Percentiles rank a stretch among this genome's conserved stretches.
Evolutionary conservation across 2,797 vertebrate species (phyloP).

Genomic region (Chelidonichthys spinosus): DNA sequence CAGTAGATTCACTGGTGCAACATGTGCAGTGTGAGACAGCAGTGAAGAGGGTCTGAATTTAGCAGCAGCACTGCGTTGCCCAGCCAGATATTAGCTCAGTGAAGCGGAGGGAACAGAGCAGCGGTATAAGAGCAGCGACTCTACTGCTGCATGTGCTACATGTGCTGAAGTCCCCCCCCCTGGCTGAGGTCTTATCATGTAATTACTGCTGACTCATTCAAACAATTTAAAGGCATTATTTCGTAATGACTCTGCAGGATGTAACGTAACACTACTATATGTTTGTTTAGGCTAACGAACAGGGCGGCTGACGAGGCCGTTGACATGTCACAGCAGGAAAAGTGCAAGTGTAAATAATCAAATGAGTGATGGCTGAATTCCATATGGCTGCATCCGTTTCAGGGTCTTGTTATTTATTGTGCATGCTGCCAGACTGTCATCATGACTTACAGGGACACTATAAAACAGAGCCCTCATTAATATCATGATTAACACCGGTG

Average conservation of each 20-base stretch:
- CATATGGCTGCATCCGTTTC: background rate
- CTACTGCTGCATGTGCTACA: slow-evolving; percentile 33
- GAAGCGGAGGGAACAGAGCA: slow-evolving; percentile 72
- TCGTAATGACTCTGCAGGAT: slow-evolving; percentile 17
- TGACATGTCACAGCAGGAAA: background rate
- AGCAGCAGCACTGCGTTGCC: slow-evolving; percentile 46
- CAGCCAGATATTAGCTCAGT: slow-evolving; percentile 67
- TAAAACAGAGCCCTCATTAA: background rate
- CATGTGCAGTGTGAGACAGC: slow-evolving; percentile 34
- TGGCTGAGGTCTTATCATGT: slow-evolving; percentile 1
- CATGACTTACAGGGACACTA: background rate
- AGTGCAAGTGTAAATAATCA: background rate
- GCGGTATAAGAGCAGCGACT: slow-evolving; percentile 36
- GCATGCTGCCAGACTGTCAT: background rate
- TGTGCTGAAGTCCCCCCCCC: slow-evolving; percentile 20
- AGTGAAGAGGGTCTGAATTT: slow-evolving; percentile 47
- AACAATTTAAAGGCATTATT: slow-evolving; percentile 11
- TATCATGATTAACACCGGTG: background rate
- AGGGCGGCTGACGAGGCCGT: background rate
- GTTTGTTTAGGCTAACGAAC: background rate
- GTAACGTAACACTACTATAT: background rate
- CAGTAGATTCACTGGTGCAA: slow-evolving; percentile 31
- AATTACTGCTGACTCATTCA: slow-evolving; percentile 26
- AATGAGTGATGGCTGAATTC: background rate
- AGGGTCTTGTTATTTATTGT: background rate